Evolutionary conservation across 2,888 invertebrate species (phyloP), one percentile per base, ranked within the genome.

Genomic region (Zygaena filipendulae): DNA sequence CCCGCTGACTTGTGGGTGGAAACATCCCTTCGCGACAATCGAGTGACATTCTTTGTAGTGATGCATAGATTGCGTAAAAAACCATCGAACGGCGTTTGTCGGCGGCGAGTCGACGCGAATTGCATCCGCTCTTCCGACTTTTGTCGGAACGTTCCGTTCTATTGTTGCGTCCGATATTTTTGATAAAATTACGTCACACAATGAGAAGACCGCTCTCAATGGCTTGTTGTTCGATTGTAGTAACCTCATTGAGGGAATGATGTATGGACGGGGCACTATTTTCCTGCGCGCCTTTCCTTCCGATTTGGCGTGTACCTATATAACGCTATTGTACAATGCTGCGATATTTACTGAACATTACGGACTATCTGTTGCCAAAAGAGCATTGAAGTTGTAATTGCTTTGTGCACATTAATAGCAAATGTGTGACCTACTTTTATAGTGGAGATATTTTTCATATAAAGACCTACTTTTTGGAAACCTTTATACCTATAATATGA

Each of bases 51-150:
- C 54, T 55, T 63, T 64, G 62, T 59, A 45, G 54, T n/a, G n/a
- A n/a, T 44, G 42, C 49, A 43, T 42, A 41, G 42, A 56, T 71
- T 70, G 72, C 71, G 68, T 72, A 74, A 74, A 75, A 62, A 74
- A 59, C 53, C 45, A 45, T 41, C 49, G 50, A 47, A 48, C 42
- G 52, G 38, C 59, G 63, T 64, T 69, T 68, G 72, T 64, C 67
- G 69, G 61, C 59, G 53, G 52, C 59, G 54, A 63, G 56, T 59
- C 71, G 77, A 57, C 60, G 66, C 75, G 75, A 77, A 79, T 77
- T 50, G 66, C 67, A 77, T 79, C 77, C 79, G 79, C 63, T 75
- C 67, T 74, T 74, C 75, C 77, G 75, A 75, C 75, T 69, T 71
- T 74, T 74, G 74, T 74, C 71, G 70, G 63, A 51, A 46, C 42